phyloP scores from a whole-genome alignment of 1,140 invertebrate genomes.

The Branchinecta lindahli region DNA sequence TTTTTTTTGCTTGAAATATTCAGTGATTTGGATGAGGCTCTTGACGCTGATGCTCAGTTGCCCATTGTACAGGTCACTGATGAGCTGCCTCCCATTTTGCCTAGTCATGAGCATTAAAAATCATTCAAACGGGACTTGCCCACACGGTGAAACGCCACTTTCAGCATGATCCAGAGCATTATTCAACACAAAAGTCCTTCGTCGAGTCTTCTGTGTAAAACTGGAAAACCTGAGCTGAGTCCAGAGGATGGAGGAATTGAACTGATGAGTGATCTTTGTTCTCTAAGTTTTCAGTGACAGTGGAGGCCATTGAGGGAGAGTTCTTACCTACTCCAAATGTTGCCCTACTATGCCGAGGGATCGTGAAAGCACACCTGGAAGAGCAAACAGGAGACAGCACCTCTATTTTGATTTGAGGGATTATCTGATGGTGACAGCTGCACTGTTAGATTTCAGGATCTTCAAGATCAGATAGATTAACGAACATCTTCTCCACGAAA shows the following conservation, averaged over 20 bases:
- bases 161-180: conserved; percentile 8
- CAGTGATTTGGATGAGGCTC: conserved; percentile 7
- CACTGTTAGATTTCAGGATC: neutral
- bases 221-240: neutral
- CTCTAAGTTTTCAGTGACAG: neutral
- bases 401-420: conserved; percentile 8
- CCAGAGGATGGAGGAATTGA: neutral
- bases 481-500: neutral
- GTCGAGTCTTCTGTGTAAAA: conserved; percentile 5
- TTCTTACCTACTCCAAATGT: conserved; percentile 1
- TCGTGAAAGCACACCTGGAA: neutral
- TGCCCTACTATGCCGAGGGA: neutral
- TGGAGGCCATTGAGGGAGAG: conserved; percentile 1
- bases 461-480: conserved; percentile 6
- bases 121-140: conserved; percentile 7
- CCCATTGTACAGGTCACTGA: conserved; percentile 4
- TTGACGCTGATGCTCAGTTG: conserved; percentile 7
- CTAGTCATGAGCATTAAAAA: conserved; percentile 2
- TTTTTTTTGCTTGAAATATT: conserved; percentile 6
- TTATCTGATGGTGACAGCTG: neutral
- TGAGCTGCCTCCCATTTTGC: conserved; percentile 4
- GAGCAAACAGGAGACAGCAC: conserved; percentile 1
- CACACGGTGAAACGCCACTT: conserved; percentile 4
- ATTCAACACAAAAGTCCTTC: conserved; percentile 5
- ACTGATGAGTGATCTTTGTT: conserved; percentile 2